phyloP scores from a whole-genome alignment of 2,113 vertebrate genomes.

The Calidris pygmaea region DNA sequence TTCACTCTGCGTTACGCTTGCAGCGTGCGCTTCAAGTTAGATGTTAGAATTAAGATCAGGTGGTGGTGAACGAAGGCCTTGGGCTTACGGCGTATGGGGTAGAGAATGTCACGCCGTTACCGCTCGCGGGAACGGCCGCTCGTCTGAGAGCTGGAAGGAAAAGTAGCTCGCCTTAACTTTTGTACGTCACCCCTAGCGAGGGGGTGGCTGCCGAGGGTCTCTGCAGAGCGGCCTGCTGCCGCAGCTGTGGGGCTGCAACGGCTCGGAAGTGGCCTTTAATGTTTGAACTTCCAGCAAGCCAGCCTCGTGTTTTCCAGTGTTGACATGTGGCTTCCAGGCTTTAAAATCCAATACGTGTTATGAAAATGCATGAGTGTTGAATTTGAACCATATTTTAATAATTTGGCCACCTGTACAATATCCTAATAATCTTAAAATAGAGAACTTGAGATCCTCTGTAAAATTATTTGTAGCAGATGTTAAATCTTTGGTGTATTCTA shows the following conservation, averaged over 20 bases:
- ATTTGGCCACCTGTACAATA: constrained; percentile 67
- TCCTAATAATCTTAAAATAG: constrained; percentile 60
- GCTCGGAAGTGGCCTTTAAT: constrained; percentile 22
- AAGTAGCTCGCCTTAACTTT: neutral
- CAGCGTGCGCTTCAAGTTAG: neutral
- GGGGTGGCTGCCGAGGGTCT: neutral
- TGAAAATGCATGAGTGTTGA: constrained; percentile 13
- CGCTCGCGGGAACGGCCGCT: neutral
- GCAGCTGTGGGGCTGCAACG: neutral
- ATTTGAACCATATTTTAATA: constrained; percentile 65
- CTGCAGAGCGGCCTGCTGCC: neutral
- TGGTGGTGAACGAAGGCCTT: neutral
- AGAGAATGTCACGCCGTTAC: neutral
- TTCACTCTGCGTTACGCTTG: fast-evolving
- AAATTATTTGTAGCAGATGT: constrained; percentile 69
- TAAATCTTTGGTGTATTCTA: constrained; percentile 28
- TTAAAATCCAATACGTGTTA: neutral
- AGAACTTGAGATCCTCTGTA: constrained; percentile 40
- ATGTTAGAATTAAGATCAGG: neutral
- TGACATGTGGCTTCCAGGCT: constrained; percentile 69
- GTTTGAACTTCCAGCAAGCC: constrained; percentile 21
- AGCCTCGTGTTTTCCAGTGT: neutral
- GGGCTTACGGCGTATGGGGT: neutral
- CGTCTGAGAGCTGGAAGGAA: neutral
- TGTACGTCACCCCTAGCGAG: neutral